Conservation (phyloP, 53 echinoderm and acorn worm species). For the Temnopleurus reevesii region DNA sequence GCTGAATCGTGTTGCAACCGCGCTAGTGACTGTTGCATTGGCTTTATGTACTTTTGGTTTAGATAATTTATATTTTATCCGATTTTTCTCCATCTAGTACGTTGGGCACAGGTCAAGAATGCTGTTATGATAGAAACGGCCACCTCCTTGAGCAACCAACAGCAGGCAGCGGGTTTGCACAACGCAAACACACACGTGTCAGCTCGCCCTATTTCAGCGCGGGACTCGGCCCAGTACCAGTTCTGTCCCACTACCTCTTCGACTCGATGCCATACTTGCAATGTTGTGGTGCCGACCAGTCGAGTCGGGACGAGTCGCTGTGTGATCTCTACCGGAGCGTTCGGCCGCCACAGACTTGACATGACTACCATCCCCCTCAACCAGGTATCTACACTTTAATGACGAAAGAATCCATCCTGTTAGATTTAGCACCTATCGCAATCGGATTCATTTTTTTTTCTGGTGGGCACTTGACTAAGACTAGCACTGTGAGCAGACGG, state of each 20-base stretch:
- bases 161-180: slow-evolving; percentile 63
- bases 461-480: no score
- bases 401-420: no score
- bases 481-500: no score
- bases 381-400: no score
- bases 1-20: no score
- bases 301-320: not conserved
- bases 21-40: no score
- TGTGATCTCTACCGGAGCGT: slow-evolving; percentile 62
- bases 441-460: no score
- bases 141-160: slow-evolving; percentile 60
- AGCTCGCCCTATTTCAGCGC: not conserved
- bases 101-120: slow-evolving; percentile 69
- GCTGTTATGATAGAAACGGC: slow-evolving; percentile 71
- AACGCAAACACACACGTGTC: slow-evolving; percentile 66
- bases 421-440: no score
- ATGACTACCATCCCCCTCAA: slow-evolving; percentile 64
- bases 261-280: slow-evolving; percentile 84
- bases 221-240: slow-evolving; percentile 49
- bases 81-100: not conserved
- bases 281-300: slow-evolving; percentile 54
- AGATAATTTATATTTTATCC: no score
- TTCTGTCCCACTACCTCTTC: slow-evolving; percentile 68
- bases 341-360: slow-evolving; percentile 72
- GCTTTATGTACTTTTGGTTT: no score